Percentiles rank a stretch among this genome's conserved stretches.
Evolutionary conservation across 2,113 vertebrate genomes (phyloP).

Genomic region (Silurus asotus): DNA sequence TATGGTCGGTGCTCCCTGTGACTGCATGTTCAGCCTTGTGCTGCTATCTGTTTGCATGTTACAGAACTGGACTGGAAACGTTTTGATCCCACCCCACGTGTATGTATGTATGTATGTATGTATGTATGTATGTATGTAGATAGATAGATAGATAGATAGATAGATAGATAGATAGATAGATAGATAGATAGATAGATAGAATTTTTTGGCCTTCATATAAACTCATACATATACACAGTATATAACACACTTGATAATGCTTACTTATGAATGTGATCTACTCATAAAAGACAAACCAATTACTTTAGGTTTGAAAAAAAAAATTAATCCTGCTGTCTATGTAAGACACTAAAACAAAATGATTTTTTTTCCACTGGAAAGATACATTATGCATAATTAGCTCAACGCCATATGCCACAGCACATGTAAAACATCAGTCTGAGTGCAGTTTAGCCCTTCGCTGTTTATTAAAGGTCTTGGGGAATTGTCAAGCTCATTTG

Average conservation of each 20-base stretch:
- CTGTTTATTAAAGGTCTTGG: constrained; percentile 35
- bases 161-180: no score
- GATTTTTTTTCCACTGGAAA: background rate
- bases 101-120: no score
- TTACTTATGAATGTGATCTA: background rate
- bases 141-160: no score
- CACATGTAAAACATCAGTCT: constrained; percentile 33
- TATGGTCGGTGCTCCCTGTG: no score
- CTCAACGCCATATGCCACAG: constrained; percentile 31
- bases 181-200: no score
- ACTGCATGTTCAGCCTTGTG: no score
- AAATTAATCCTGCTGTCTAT: background rate
- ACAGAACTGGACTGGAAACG: no score
- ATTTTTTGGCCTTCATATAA: background rate
- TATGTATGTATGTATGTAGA: no score
- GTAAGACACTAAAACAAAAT: constrained; percentile 8
- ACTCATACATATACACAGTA: background rate
- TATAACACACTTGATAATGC: background rate
- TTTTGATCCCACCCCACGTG: no score
- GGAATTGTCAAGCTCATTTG: constrained; percentile 44
- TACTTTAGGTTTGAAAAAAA: background rate
- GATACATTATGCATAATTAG: constrained; percentile 41
- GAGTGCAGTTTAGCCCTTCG: constrained; percentile 33
- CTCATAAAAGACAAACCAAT: background rate
- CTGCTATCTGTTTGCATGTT: no score